Base-by-base conservation (phyloP, 2,797 vertebrate species). In the Gymnoscopelus braueri region DNA sequence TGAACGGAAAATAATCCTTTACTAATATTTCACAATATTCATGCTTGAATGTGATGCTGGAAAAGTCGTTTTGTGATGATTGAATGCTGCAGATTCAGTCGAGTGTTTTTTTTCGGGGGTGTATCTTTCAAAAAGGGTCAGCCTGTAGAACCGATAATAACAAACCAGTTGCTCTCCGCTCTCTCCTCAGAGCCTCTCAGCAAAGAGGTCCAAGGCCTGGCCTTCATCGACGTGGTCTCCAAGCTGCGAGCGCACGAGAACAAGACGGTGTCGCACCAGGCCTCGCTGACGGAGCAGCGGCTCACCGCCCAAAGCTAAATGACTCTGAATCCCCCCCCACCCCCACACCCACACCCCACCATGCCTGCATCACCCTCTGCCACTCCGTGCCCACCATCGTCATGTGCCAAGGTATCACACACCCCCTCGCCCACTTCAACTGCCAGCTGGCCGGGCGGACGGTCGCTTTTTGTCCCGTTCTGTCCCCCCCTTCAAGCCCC, bases 191-290 rank as follows among this genome's bases (percentile, higher is more conserved):
- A 98, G 69, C 94, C 95, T 60, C 95, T 99, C 48, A 95, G 96
- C 80, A 98, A 97, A 87, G 97, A 98, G 91, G 95, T 99, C 51
- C 96, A 96, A 90, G 95, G 91, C 87, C 88, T 98, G 95, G 94
- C 95, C 0, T 98, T 99, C 84, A 95, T 97, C 79, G 96, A 98
- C 49, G 95, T 99, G 47, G 84, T 99, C 72, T 97, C 97, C 71
- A 96, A 95, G 88, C 96, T 99, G 77, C 93, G 97, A 74, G 95
- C 95, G 74, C 97, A 99, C 0, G 98, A 99, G 87, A 99, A 98
- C 95, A 99, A 98, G 93, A 97, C 95, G 53, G 98, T 99, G 32
- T 96, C 98, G 19, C 97, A 99, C 71, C 97, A 99, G 94, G 98
- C 98, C 57, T 98, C 94, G 39, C 94, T 98, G 81, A 99, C 97